phyloP scores from a whole-genome alignment of 2,113 vertebrate species.

The Otocyon megalotis region DNA sequence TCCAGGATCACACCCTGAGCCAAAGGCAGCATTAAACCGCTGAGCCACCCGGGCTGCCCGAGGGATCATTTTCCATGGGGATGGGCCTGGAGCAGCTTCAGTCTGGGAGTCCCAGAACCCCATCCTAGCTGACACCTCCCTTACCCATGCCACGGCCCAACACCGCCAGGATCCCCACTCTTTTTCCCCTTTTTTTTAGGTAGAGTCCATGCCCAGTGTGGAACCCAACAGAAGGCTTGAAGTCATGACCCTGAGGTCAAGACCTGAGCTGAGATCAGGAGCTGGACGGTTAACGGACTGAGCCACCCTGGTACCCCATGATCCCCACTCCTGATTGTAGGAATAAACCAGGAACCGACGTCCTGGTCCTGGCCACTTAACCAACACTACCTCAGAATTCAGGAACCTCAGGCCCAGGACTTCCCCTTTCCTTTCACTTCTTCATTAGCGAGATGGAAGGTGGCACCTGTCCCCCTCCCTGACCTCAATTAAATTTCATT shows the following conservation, averaged over 20 bases:
- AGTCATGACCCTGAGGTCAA: neutral
- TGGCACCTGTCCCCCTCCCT: neutral
- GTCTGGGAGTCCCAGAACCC: neutral
- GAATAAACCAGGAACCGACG: neutral
- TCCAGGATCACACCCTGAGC: too few species aligned
- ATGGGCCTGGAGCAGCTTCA: neutral
- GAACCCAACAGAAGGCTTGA: neutral
- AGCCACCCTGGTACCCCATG: neutral
- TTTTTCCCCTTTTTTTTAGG: neutral
- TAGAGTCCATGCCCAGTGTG: neutral
- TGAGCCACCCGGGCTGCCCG: too few species aligned
- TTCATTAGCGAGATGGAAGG: neutral
- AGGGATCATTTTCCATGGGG: neutral
- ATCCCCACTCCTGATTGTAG: neutral
- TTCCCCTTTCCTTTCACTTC: neutral
- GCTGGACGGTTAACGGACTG: neutral
- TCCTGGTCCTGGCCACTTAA: neutral
- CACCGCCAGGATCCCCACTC: accelerated
- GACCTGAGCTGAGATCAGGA: neutral
- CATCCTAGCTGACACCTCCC: too few species aligned
- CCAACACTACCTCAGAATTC: neutral
- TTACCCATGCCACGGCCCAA: neutral
- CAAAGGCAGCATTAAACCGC: too few species aligned
- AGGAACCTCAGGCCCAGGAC: neutral
- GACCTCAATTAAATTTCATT: neutral